These are phyloP conservation scores for Narcine bancroftii DNA, from an alignment of 2,113 vertebrate species.

Conservation along the genomic window DNA sequence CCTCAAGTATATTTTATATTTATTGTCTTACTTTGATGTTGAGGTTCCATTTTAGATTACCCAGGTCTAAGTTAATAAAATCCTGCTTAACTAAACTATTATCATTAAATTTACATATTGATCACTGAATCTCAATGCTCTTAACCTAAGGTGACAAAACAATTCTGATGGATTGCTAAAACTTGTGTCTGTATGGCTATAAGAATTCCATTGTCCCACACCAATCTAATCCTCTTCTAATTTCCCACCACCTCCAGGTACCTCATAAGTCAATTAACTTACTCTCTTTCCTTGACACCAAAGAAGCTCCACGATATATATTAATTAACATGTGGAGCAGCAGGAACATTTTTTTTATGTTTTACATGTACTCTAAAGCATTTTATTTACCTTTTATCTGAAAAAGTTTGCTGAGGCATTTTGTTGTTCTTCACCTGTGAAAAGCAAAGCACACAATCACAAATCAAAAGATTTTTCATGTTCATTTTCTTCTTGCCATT, in stretches of 20 bases:
- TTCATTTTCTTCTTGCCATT: neutral
- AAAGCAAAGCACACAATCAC: neutral
- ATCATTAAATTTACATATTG: neutral
- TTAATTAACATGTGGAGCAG: neutral
- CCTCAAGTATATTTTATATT: neutral
- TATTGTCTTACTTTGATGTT: neutral
- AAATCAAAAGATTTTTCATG: neutral
- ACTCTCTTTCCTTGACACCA: neutral
- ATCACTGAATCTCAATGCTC: neutral
- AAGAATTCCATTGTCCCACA: neutral
- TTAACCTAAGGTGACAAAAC: neutral
- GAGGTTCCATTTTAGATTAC: neutral
- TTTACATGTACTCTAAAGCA: neutral
- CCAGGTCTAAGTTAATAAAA: neutral
- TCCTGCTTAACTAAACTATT: neutral
- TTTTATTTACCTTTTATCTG: neutral
- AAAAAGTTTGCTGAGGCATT: neutral
- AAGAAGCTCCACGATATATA: neutral
- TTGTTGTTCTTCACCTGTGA: neutral
- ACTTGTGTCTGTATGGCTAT: neutral
- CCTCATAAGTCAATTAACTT: neutral
- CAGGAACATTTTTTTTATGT: neutral
- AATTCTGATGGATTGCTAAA: neutral
- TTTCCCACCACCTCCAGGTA: neutral
- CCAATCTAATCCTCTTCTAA: too few relatives aligned